Base-by-base conservation (phyloP, 2,797 vertebrate genomes). In the Borostomias antarcticus region DNA sequence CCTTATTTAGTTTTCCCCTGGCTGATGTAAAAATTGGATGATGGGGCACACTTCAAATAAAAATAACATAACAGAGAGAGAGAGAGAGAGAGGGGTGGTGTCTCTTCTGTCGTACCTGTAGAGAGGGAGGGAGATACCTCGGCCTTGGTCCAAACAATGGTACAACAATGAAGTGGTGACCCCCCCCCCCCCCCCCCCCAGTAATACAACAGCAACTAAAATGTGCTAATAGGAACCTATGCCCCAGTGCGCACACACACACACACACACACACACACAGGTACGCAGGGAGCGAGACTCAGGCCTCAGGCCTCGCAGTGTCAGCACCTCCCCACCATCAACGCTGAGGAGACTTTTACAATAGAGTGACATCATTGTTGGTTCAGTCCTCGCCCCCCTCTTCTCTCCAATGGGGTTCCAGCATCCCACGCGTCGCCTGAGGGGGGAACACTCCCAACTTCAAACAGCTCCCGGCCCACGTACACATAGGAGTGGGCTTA, bases 281-380 rank as follows among this genome's bases (percentile, higher is more conserved):
- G 65, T 71, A 40, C 61, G 73, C 79, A 80, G 62, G 81, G 71
- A 73, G 64, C n/a, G n/a, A n/a, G n/a, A n/a, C 70, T 72, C 70
- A 40, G 26, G 75, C 43, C 32, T 84, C 80, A 85, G 88, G 66
- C 82, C 78, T 56, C 71, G 75, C 80, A 75, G 82, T 85, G 75
- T 72, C 77, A 81, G 84, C 85, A 86, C 82, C 83, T 86, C 83
- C 77, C 78, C 69, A 43, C 71, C 79, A 86, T 80, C 79, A 79
- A 15, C 33, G 26, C 13, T n/a, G 9, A 9, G 37, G 50, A 23
- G 58, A 26, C n/a, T 63, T 64, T 77, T 77, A 79, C 76, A 80
- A 82, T 76, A 81, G 69, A 68, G 69, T 70, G 67, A 64, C 81
- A 84, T 85, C 73, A 79, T 61, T 67, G 74, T 71, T 8, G 54